These are phyloP conservation scores for Anabacerthia variegaticeps DNA, from an alignment of 2,797 vertebrate species.

Conservation along the genomic window DNA sequence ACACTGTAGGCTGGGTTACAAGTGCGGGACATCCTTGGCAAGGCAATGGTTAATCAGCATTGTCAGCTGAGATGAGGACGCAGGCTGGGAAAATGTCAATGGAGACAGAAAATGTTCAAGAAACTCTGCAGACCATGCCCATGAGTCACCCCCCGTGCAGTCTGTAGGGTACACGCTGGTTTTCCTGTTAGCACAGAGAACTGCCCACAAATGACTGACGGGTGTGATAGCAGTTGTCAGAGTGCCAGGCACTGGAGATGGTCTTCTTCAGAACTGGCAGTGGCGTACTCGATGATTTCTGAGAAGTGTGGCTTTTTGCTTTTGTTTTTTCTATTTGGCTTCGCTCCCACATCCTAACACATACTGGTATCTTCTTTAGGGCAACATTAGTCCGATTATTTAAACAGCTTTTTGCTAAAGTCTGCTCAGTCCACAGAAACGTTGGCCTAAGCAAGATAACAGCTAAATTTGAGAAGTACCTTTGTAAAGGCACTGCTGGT, in stretches of 20 bases:
- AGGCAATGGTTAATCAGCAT: neutral
- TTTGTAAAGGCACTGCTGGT: neutral
- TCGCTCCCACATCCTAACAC: neutral
- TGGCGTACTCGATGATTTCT: neutral
- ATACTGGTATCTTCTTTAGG: neutral
- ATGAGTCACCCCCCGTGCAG: accelerated
- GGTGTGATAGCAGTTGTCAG: accelerated
- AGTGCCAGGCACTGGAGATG: neutral
- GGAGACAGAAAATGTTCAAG: neutral
- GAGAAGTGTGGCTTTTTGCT: neutral
- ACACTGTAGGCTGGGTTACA: neutral
- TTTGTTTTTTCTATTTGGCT: neutral
- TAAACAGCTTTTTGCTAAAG: neutral
- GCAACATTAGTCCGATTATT: neutral
- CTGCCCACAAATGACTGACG: accelerated
- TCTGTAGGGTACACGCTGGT: accelerated
- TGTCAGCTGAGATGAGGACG: neutral
- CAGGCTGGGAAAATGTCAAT: neutral
- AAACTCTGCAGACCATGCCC: neutral
- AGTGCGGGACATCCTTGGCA: neutral
- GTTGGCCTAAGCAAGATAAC: neutral
- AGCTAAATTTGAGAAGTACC: neutral
- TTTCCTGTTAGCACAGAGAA: neutral
- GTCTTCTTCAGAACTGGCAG: neutral
- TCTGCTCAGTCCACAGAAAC: neutral